Evolutionary conservation across 2,113 vertebrate genomes (phyloP).

Genomic region (Vulpes ferrilata): DNA sequence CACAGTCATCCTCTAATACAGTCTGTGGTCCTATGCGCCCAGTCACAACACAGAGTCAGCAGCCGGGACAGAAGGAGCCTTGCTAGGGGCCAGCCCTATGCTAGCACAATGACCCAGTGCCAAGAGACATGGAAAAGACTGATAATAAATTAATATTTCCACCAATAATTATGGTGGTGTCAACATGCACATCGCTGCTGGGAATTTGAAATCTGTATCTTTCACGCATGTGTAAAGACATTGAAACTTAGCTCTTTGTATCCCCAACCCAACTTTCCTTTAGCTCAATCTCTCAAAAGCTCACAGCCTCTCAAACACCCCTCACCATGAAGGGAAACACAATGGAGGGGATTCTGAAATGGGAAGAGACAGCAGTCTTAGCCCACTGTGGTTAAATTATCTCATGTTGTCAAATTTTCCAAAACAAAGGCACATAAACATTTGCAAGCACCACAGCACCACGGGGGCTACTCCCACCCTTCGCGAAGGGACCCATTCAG

Average conservation of each 20-base stretch:
- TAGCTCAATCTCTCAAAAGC: not conserved
- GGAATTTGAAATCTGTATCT: slow-evolving; percentile 11
- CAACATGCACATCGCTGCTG: not conserved
- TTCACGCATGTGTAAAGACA: not conserved
- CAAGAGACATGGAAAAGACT: not conserved
- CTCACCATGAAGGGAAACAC: not conserved
- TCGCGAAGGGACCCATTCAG: not conserved
- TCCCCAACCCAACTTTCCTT: not conserved
- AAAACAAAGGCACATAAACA: not conserved
- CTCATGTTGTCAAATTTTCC: not conserved
- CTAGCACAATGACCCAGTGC: not conserved
- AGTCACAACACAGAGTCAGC: not conserved
- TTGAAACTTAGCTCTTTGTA: not conserved
- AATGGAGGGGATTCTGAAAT: not conserved
- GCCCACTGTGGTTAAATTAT: not conserved
- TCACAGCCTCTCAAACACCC: not conserved
- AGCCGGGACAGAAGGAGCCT: not conserved
- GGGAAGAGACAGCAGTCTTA: not conserved
- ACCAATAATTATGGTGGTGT: not conserved
- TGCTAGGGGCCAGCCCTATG: not conserved
- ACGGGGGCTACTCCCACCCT: not conserved
- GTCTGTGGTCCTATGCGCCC: not conserved
- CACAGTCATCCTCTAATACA: not conserved
- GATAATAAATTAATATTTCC: not conserved
- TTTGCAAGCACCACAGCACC: not conserved